Base-by-base conservation (phyloP, 1,140 invertebrate species). In the Drosophila carrolli region DNA sequence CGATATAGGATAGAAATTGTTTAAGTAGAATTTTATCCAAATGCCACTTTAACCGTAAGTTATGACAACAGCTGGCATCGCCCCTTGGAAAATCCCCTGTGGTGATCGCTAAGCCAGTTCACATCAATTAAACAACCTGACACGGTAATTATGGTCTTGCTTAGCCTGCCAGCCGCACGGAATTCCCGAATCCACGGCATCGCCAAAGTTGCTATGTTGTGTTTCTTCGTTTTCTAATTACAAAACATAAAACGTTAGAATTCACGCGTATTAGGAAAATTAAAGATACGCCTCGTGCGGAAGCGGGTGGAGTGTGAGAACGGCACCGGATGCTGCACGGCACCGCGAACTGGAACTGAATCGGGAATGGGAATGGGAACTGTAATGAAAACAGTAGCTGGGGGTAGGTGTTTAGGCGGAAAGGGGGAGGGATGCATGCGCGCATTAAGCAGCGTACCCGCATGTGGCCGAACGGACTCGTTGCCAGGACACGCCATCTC, bases 221-320 rank as follows among this genome's bases (percentile, higher is more conserved):
- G 48, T 72, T 60, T 37, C 44, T 58, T 66, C 55, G 70, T 53
- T 71, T 89, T 90, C 81, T 89, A 89, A 89, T 90, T 89, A 90
- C 84, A 66, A 81, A 84, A 89, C 83, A 89, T 84, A 84, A 81
- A 89, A 84, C 79, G 81, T 84, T 84, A 60, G 74, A 90, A 90
- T 84, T 89, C 84, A 89, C 81, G 84, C 84, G 88, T 89, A 89
- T 89, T 89, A 90, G 71, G 81, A 90, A 89, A 89, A 89, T 90
- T 90, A 75, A 89, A 89, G 85, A 89, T 89, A 89, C 66, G 77
- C 51, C 68, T 50, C 53, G 81, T 60, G 48, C 70, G 19, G 53
- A 14, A n/a, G 59, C 23, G 65, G 23, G 61, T 19, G 54, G 61
- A 80, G 84, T 89, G 74, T 90, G 84, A 65, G 84, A 89, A 90